Base-by-base conservation (phyloP, 2,797 vertebrate genomes). In the Presbytis comata region DNA sequence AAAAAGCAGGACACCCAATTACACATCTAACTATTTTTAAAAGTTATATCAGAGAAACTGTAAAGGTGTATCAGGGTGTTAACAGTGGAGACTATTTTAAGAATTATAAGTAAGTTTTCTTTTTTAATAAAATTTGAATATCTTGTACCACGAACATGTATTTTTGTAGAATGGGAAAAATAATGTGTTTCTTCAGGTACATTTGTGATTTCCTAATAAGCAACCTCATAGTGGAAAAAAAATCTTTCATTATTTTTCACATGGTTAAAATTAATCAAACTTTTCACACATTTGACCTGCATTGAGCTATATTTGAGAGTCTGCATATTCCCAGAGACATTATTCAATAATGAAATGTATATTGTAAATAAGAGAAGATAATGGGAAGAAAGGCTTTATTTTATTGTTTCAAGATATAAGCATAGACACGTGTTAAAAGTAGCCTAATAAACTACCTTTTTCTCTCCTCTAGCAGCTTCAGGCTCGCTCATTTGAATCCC, bases 391-490 rank as follows among this genome's bases (percentile, higher is more conserved):
- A 80, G 55, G 6, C 24, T 84, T 92, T 80, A 75, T n/a, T 46
- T 84, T 64, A 85, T 17, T 70, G 33, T 79, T 89, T 61, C 61
- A 93, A 96, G 53, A 93, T 50, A 36, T 86, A 91, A 93, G 50
- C 36, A 64, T 19, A 3, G 53, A 75, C 0, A 26, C 7, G 26
- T 39, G 13, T 80, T 64, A 39, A 83, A 78, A 91, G 76, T 84
- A 72, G 59, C 64, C 44, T n/a, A 84, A 57, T 64, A 41, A 85
- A 53, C 64, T 76, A 33, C 28, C 39, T 21, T 11, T 28, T 57
- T 95, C 46, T 74, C 57, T 89, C 59, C 81, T n/a, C 1, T 1
- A 53, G 12, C 33, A 74, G 16, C 39, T 85, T 55, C 22, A 61
- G 61, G 5, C 22, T 84, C 67, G 50, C 36, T 79, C 50, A 67